Percentiles rank a stretch among this genome's conserved stretches.
Evolutionary conservation across 2,888 invertebrate species (phyloP).

Genomic region (Eupithecia subumbrata): DNA sequence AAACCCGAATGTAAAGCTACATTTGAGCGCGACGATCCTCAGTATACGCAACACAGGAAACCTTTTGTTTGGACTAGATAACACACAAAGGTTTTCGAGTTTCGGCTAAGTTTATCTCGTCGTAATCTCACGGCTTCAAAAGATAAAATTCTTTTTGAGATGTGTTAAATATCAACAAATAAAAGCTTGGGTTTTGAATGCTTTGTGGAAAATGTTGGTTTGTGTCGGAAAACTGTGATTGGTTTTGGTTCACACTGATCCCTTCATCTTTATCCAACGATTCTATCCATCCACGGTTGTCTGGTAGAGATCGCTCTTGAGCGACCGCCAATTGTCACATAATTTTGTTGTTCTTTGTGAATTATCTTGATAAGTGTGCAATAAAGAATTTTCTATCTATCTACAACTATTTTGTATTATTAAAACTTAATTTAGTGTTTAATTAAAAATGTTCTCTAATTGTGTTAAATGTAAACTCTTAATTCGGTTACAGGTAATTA

Average conservation of each 20-base stretch:
- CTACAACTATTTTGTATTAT: too few species aligned
- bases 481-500: background rate
- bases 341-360: too few species aligned
- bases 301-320: too few species aligned
- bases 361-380: too few species aligned
- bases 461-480: too few species aligned
- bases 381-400: too few species aligned
- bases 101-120: slow-evolving; percentile 72
- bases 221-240: slow-evolving; percentile 7
- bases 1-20: slow-evolving; percentile 1
- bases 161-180: slow-evolving; percentile 78
- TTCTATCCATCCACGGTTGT: too few species aligned
- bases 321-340: too few species aligned
- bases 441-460: too few species aligned
- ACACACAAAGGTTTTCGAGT: slow-evolving; percentile 75
- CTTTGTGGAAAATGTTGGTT: slow-evolving; percentile 9
- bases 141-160: slow-evolving; percentile 78
- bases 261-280: too few species aligned
- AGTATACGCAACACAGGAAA: slow-evolving; percentile 67
- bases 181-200: slow-evolving; percentile 43
- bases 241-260: background rate
- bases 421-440: too few species aligned
- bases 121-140: slow-evolving; percentile 62
- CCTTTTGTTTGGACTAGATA: slow-evolving; percentile 79
- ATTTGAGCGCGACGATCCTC: slow-evolving; percentile 8